A percentile compares a stretch with the other conserved stretches of the same genome.
Evolutionary conservation across 2,113 vertebrate genomes (phyloP).

Genomic region (Rhinoptilus africanus): DNA sequence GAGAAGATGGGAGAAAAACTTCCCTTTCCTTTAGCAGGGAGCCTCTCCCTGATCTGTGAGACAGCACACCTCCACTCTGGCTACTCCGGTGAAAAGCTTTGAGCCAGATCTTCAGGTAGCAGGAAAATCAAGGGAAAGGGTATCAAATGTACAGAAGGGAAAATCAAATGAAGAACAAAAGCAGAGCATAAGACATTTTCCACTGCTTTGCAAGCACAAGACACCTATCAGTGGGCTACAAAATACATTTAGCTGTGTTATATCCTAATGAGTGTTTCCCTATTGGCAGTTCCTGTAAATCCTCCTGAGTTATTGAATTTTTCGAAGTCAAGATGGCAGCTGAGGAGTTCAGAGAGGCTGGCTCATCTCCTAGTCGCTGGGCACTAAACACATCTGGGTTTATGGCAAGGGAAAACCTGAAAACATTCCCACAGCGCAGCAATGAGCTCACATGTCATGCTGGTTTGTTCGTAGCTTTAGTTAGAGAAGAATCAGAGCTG

Average conservation of each 20-base stretch:
- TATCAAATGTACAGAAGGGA: not conserved
- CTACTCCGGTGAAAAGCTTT: fast-evolving
- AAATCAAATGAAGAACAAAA: not conserved
- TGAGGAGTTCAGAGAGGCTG: not conserved
- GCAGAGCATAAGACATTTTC: not conserved
- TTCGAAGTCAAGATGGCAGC: not conserved
- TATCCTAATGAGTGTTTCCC: not conserved
- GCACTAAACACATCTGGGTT: not conserved
- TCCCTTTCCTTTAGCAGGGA: not conserved
- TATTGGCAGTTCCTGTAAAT: not conserved
- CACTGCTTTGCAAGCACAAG: not conserved
- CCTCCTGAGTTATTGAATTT: not conserved
- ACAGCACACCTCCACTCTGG: not conserved
- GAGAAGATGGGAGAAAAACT: not conserved
- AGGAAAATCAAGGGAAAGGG: not conserved
- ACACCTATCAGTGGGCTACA: not conserved
- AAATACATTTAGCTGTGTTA: not conserved
- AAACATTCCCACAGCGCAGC: not conserved
- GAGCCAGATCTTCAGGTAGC: not conserved
- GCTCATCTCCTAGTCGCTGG: not conserved
- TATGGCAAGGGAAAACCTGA: not conserved
- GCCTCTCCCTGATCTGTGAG: not conserved
- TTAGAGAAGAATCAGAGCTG: not conserved
- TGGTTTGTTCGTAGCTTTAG: not conserved
- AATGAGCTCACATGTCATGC: not conserved